phyloP scores from a whole-genome alignment of 2,888 invertebrate genomes.

The Orthosia gothica region DNA sequence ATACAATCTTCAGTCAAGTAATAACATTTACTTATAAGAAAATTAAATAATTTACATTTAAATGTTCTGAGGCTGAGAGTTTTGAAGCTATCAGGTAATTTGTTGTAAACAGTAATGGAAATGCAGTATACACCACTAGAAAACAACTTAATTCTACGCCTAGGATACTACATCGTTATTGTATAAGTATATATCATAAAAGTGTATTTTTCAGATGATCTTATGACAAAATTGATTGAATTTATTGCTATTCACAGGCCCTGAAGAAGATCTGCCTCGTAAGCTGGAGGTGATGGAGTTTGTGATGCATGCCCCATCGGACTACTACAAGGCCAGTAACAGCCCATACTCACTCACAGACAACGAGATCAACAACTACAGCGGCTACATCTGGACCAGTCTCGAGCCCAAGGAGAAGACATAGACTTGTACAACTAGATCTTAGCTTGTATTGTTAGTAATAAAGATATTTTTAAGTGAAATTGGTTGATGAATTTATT shows the following conservation, averaged over 20 bases:
- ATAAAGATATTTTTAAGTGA: constrained; percentile 48
- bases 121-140: too few species aligned
- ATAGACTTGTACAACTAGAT: constrained; percentile 57
- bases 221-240: not conserved
- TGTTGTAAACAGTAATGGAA: too few species aligned
- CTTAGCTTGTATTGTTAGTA: constrained; percentile 31
- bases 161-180: too few species aligned
- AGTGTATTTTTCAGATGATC: not conserved
- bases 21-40: too few species aligned
- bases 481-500: not conserved
- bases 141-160: too few species aligned
- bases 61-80: too few species aligned
- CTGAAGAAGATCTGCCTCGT: constrained; percentile 97
- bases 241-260: constrained; percentile 90
- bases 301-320: constrained; percentile 98
- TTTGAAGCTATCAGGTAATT: too few species aligned
- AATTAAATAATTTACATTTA: too few species aligned
- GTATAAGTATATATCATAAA: too few species aligned
- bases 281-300: constrained; percentile 97
- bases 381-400: constrained; percentile 93
- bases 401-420: constrained; percentile 88
- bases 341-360: constrained; percentile 94
- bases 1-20: too few species aligned
- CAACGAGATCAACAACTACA: constrained; percentile 85
- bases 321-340: constrained; percentile 95